Evolutionary conservation across 2,888 invertebrate species (phyloP), one percentile per base, ranked within the genome.

Genomic region (Uloborus plumipes): DNA sequence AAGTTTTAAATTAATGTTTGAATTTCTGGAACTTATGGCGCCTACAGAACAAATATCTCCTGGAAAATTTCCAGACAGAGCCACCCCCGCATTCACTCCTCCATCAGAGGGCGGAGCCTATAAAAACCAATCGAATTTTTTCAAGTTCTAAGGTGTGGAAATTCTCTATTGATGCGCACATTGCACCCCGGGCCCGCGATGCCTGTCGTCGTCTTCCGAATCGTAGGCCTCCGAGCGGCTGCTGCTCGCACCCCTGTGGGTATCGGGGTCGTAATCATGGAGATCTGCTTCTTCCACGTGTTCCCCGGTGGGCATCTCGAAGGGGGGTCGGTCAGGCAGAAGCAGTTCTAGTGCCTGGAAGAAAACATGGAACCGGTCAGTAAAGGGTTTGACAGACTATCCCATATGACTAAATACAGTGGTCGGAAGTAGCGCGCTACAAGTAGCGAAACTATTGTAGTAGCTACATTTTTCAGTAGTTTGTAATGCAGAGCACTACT

Each of bases 251-350:
- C 86, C 86, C 84, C 87, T 85, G 74, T 85, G 86, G 65, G 90
- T 89, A 81, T 91, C 90, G 0, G 93, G 92, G 85, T 94, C 93
- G 86, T 93, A 93, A 83, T 95, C 95, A 86, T 92, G 91, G 88
- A 97, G 90, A 88, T 94, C 93, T 0, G 95, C 96, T 89, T 97
- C 95, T 88, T 96, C 96, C 0, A 95, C 95, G 88, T 94, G 92
- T 69, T 95, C 95, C 7, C 94, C 94, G 74, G 91, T 91, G 0
- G 95, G 95, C 91, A 94, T 92, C 22, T 90, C 91, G 88, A 94
- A 92, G 4, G 90, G 90, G 66, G 94, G 92, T 85, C 94, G 91
- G 0, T 93, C 91, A 0, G 96, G 95, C 87, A 97, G 90, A 77
- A 95, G 88, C 69, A 90, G 90, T 89, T 96, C 96, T 85, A 97